Conservation (phyloP, 2,797 vertebrate species). For the Cetoscarus ocellatus region DNA sequence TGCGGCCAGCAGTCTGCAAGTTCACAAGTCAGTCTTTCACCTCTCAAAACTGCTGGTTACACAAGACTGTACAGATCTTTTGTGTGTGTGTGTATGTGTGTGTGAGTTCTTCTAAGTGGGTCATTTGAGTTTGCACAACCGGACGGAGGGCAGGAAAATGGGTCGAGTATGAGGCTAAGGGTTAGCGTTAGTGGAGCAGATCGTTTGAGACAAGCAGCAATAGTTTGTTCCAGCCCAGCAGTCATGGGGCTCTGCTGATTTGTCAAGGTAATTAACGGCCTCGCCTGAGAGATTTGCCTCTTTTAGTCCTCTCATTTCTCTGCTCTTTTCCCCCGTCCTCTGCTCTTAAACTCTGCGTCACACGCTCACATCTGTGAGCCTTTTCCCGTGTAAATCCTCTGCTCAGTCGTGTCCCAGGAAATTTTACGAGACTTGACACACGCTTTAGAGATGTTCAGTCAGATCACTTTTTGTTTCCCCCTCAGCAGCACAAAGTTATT, state of each 20-base stretch:
- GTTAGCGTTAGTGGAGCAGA: conserved; percentile 49
- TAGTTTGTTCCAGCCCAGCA: conserved; percentile 44
- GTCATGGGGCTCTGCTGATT: conserved; percentile 55
- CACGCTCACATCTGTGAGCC: conserved; percentile 16
- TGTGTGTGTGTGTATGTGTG: conserved; percentile 3
- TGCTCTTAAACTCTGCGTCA: conserved; percentile 20
- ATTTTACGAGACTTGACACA: conserved; percentile 5
- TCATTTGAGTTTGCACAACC: conserved; percentile 68
- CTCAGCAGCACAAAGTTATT: conserved; percentile 30
- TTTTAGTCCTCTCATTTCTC: conserved; percentile 11
- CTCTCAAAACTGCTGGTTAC: conserved; percentile 54
- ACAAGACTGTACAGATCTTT: conserved; percentile 43
- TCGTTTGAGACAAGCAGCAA: conserved; percentile 57
- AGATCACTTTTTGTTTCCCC: conserved; percentile 19
- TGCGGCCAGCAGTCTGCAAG: conserved; percentile 48
- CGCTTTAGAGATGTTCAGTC: conserved; percentile 13
- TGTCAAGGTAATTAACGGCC: conserved; percentile 51
- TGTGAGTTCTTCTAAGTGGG: conserved; percentile 55
- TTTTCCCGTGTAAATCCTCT: conserved; percentile 17
- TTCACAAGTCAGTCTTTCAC: conserved; percentile 59
- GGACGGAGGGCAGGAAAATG: conserved; percentile 46
- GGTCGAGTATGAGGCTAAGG: conserved; percentile 42
- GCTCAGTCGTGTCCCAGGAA: background rate
- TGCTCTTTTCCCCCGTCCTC: background rate
- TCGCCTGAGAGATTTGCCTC: conserved; percentile 14